These are phyloP conservation scores for Rhimphoctona megacephalus DNA, from an alignment of 2,888 invertebrate species.

Conservation along the genomic window DNA sequence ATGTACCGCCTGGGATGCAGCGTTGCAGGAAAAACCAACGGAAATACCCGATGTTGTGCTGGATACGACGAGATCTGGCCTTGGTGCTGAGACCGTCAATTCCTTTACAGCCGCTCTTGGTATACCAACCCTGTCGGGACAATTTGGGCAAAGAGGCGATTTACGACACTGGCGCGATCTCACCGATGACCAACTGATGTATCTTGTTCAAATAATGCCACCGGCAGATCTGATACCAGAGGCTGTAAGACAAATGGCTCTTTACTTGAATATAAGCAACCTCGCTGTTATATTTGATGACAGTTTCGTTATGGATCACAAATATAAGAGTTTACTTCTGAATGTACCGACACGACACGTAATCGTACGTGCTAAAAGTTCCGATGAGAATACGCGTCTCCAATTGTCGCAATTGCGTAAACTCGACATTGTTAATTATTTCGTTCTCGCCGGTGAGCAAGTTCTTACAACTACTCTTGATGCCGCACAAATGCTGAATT, in stretches of 20 bases:
- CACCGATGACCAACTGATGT: slow-evolving; percentile 89
- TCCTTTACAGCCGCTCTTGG: slow-evolving; percentile 92
- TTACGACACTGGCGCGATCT: slow-evolving; percentile 93
- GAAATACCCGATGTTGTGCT: slow-evolving; percentile 92
- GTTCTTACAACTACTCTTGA: slow-evolving; percentile 90
- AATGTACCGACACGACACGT: slow-evolving; percentile 96
- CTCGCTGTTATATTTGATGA: slow-evolving; percentile 96
- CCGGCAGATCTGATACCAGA: slow-evolving; percentile 95
- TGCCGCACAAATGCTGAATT: slow-evolving; percentile 90
- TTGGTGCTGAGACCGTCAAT: slow-evolving; percentile 94
- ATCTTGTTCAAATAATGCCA: slow-evolving; percentile 93
- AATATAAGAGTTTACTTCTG: slow-evolving; percentile 95
- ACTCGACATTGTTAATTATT: slow-evolving; percentile 95
- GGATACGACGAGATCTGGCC: slow-evolving; percentile 93
- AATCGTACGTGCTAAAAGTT: slow-evolving; percentile 89
- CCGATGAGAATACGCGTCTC: slow-evolving; percentile 86
- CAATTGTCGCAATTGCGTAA: slow-evolving; percentile 91
- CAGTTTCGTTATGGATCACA: slow-evolving; percentile 96
- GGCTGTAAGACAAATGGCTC: slow-evolving; percentile 92
- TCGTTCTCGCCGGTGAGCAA: slow-evolving; percentile 91
- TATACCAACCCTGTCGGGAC: slow-evolving; percentile 93
- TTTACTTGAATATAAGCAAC: slow-evolving; percentile 92
- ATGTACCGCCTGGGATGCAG: slow-evolving; percentile 78
- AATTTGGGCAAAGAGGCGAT: slow-evolving; percentile 94
- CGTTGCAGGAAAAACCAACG: slow-evolving; percentile 85